These are phyloP conservation scores for Lagria hirta DNA, from an alignment of 2,888 invertebrate genomes.

Conservation along the genomic window DNA sequence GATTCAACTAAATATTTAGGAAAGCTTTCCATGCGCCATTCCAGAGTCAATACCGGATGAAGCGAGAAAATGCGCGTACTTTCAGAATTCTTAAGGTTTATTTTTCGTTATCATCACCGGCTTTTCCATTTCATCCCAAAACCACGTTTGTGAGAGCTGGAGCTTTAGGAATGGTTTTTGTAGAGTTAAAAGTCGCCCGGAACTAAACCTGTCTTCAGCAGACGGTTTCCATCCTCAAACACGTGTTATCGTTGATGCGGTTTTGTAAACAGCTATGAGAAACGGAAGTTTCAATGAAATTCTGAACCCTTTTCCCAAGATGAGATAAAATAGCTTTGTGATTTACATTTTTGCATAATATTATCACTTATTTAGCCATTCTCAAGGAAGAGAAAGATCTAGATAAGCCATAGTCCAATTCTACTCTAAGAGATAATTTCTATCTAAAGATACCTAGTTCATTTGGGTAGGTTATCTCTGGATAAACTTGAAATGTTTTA, in stretches of 20 bases:
- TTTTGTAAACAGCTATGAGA: slow-evolving; percentile 34
- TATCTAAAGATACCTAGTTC: too few relatives aligned
- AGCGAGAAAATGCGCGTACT: slow-evolving; percentile 29
- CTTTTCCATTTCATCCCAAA: slow-evolving; percentile 21
- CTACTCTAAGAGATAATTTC: too few relatives aligned
- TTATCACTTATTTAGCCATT: too few relatives aligned
- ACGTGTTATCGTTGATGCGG: slow-evolving; percentile 33
- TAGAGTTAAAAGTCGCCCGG: slow-evolving; percentile 30
- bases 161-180: slow-evolving; percentile 31
- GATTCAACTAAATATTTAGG: slow-evolving; percentile 28
- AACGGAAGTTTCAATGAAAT: too few relatives aligned
- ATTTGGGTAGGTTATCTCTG: too few relatives aligned
- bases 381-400: too few relatives aligned
- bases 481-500: too few relatives aligned
- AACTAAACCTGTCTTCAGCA: slow-evolving; percentile 28
- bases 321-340: too few relatives aligned
- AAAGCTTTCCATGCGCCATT: slow-evolving; percentile 33
- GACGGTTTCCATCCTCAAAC: slow-evolving; percentile 29
- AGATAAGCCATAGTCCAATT: too few relatives aligned
- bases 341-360: too few relatives aligned
- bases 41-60: slow-evolving; percentile 27
- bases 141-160: slow-evolving; percentile 21
- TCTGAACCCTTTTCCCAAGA: too few relatives aligned
- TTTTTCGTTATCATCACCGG: slow-evolving; percentile 27
- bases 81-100: slow-evolving; percentile 30